phyloP scores from a whole-genome alignment of 2,888 invertebrate species.

The Pachydiplax longipennis region DNA sequence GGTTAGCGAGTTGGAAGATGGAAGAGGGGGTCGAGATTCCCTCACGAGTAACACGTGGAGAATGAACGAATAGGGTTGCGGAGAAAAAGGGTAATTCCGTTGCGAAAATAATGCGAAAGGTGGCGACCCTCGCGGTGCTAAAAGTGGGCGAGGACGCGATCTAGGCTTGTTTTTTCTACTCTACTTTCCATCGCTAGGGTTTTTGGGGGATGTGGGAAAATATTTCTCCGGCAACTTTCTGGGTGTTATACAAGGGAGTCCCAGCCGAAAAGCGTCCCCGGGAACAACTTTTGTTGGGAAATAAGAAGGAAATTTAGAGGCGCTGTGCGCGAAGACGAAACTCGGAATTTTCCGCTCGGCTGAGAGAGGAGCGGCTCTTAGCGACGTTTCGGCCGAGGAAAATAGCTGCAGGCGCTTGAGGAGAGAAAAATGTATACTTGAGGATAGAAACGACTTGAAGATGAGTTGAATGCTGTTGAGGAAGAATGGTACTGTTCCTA shows the following conservation, averaged over 20 bases:
- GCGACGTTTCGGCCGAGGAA: too few species aligned
- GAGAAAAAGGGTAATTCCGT: not conserved
- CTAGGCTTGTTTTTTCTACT: not conserved
- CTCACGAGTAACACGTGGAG: not conserved
- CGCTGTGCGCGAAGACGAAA: not conserved
- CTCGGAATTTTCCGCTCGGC: not conserved
- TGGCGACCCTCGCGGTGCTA: not conserved
- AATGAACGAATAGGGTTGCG: not conserved
- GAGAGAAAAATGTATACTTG: too few species aligned
- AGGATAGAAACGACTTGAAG: too few species aligned
- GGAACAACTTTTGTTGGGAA: not conserved
- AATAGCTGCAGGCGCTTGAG: too few species aligned
- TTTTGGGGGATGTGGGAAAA: not conserved
- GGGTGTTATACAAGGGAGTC: not conserved
- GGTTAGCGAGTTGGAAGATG: not conserved
- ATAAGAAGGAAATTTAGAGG: not conserved
- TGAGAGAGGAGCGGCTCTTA: not conserved
- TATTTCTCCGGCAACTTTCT: not conserved
- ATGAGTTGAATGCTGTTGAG: too few species aligned
- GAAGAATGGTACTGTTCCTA: too few species aligned
- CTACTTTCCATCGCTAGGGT: not conserved
- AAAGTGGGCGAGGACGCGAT: not conserved
- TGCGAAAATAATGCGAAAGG: not conserved
- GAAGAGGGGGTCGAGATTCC: not conserved
- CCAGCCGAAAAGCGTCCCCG: not conserved